Evolutionary conservation across 2,113 vertebrate genomes (phyloP), one percentile per base, ranked within the genome.

Genomic region (Bos indicus): DNA sequence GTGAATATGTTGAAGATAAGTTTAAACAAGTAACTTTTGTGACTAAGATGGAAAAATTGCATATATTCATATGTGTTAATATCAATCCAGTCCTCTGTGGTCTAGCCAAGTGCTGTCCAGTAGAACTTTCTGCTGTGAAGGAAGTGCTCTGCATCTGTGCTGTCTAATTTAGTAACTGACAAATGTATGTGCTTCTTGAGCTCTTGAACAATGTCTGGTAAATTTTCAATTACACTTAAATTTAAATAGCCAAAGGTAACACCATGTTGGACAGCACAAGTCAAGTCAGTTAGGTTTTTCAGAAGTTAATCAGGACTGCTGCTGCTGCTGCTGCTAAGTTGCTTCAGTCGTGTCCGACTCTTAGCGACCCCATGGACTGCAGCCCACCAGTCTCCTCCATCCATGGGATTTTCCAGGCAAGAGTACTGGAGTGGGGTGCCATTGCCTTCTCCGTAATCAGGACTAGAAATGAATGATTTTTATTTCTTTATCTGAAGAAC

Each of bases 401-500:
- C 40, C 40, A 40, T 40, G 40, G 40, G 4, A 40, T 40, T 40
- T 40, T 40, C 40, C 40, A 40, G 40, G 40, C 40, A 40, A 40
- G 40, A 40, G 40, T 40, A 40, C 40, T 40, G 40, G 40, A 40
- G 40, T 40, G 40, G 40, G 40, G 40, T 40, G 40, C 40, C 40
- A 40, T 40, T 40, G 40, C 40, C 40, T 40, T 40, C 40, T 40
- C 40, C 4, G 40, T 95, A 51, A 56, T 59, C 40, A 56, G 23
- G 51, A 33, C 62, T 85, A 43, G 46, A 93, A 67, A 54, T 12
- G 54, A 36, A 26, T 33, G 4, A 30, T 12, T 89, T 94, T 89
- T 43, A 54, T 71, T 87, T 94, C 93, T 30, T 46, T 88, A 16
- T 33, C 25, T 48, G 46, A 96, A 92, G 57, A 95, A 46, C 40